Evolutionary conservation across 2,113 vertebrate species (phyloP), one percentile per base, ranked within the genome.

Genomic region (Murina feae): DNA sequence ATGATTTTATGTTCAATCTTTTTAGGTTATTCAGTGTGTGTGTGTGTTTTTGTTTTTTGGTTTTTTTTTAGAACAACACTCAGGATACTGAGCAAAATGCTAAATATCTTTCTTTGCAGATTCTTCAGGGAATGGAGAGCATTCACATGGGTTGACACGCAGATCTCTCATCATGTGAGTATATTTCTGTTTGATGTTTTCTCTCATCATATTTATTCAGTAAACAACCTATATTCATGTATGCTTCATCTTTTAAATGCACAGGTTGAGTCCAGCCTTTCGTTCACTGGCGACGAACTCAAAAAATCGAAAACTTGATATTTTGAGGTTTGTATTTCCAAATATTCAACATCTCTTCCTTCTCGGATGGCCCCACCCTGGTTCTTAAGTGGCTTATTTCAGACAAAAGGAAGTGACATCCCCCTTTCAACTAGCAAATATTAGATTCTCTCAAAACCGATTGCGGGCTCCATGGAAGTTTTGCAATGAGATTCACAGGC

Each of bases 211-310:
- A 49, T 84, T n/a, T 85, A 79, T 88, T 91, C n/a, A 86, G 76
- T 86, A 91, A 93, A 96, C 84, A 82, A 79, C 49, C 25, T 80
- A 96, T 95, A 86, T 91, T 93, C 71, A 93, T 79, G 30, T 79
- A 25, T 1, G 32, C 17, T 86, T 95, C 5, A 39, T 44, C 79
- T 84, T 85, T 92, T 72, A 32, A 94, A 91, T 92, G 80, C 53
- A 75, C 35, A 96, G 42, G 28, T 86, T 75, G 65, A 92, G 39
- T 60, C 4, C 25, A 49, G 39, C 20, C 93, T 88, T 90, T 90
- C 39, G 84, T 37, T 89, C 28, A 53, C 51, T 12, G 25, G 89
- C 20, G 49, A 66, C n/a, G 72, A 71, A 83, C 58, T 94, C 39
- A 82, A 72, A 72, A 90, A 89, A 44, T 86, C 35, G 71, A 90